Percentiles rank a stretch among this genome's conserved stretches.
phyloP scores from a whole-genome alignment of 2,113 vertebrate genomes.

The Pachycephala philippinensis region DNA sequence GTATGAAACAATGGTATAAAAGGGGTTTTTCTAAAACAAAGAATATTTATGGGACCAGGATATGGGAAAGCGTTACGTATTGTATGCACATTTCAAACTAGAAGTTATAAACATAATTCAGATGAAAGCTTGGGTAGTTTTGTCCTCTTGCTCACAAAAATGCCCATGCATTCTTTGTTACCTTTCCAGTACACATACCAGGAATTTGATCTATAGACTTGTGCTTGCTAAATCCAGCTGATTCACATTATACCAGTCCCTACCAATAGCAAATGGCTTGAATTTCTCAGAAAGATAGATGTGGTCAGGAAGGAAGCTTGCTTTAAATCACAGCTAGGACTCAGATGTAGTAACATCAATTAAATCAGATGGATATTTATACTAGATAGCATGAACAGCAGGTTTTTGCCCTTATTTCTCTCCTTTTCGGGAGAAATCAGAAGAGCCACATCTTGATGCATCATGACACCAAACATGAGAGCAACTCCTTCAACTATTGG shows the following conservation, averaged over 20 bases:
- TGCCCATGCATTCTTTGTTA: rapidly evolving
- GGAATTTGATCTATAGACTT: background rate
- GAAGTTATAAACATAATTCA: background rate
- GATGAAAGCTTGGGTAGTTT: background rate
- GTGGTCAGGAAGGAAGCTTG: background rate
- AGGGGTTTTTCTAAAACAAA: background rate
- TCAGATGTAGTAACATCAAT: background rate
- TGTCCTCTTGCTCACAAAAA: background rate
- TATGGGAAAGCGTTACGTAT: background rate
- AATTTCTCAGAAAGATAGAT: background rate
- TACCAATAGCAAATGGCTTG: background rate
- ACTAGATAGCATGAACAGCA: background rate
- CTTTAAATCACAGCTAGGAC: background rate
- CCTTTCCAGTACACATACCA: background rate
- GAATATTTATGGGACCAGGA: background rate
- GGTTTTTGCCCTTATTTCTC: background rate
- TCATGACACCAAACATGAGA: background rate
- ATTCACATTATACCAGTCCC: background rate
- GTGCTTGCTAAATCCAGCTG: background rate
- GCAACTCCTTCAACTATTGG: background rate
- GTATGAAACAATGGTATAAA: background rate
- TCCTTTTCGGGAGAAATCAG: background rate
- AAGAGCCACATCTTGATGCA: background rate
- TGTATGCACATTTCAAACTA: background rate
- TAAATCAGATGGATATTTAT: background rate